Conservation (phyloP, 1,140 invertebrate species). For the Drosophila mojavensis region DNA sequence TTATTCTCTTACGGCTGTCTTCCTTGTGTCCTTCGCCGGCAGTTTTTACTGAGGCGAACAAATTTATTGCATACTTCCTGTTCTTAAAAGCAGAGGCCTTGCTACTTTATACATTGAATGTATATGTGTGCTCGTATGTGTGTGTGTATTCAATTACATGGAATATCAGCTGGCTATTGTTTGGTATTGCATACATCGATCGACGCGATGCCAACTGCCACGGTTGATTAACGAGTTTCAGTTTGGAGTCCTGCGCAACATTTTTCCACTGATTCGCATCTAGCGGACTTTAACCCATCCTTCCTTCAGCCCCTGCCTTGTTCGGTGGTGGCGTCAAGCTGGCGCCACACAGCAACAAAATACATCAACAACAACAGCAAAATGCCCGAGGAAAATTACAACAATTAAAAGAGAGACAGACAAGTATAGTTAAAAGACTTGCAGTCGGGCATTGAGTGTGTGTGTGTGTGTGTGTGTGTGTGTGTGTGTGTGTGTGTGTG, state of each 20-base stretch:
- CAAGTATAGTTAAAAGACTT: conserved; percentile 15
- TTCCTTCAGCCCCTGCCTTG: conserved; percentile 65
- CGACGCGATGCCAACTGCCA: conserved; percentile 50
- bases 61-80: conserved; percentile 78
- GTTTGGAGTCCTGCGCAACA: conserved; percentile 56
- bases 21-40: conserved; percentile 38
- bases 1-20: not conserved
- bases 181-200: conserved; percentile 67
- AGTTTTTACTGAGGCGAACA: conserved; percentile 35
- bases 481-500: not conserved
- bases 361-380: conserved; percentile 38
- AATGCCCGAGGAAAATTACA: conserved; percentile 59
- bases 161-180: conserved; percentile 62
- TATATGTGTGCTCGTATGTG: conserved; percentile 14
- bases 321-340: conserved; percentile 55
- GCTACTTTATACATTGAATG: conserved; percentile 18
- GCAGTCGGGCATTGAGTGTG: conserved; percentile 1
- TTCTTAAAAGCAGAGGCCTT: conserved; percentile 37
- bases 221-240: conserved; percentile 62
- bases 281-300: conserved; percentile 73
- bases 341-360: conserved; percentile 56
- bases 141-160: conserved; percentile 68
- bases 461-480: not conserved
- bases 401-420: conserved; percentile 69
- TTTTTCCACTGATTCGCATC: conserved; percentile 47